Conservation (phyloP, 35 echinoderm and acorn worm genomes). For the Heliocidaris tuberculata region DNA sequence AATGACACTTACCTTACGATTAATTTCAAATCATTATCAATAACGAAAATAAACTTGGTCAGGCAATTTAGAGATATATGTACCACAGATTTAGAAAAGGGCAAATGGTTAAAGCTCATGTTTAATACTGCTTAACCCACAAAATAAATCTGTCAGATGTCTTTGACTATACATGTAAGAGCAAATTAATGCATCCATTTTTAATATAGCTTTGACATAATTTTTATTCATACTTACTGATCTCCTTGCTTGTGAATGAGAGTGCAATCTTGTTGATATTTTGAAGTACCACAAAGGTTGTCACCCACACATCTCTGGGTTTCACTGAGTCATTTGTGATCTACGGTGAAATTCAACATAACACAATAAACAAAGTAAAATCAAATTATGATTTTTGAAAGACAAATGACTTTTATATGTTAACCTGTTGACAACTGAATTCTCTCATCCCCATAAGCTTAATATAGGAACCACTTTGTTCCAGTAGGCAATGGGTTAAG, state of each 20-base stretch:
- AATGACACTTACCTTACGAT: too few species aligned
- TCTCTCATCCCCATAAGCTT: too few species aligned
- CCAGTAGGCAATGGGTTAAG: too few species aligned
- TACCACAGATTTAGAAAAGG: too few species aligned
- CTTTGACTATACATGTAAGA: too few species aligned
- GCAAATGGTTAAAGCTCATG: not conserved
- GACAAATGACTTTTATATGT: not conserved
- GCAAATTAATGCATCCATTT: too few species aligned
- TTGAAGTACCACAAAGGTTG: conserved; percentile 90
- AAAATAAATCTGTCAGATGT: not conserved
- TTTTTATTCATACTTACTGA: conserved; percentile 52
- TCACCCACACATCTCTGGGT: conserved; percentile 96
- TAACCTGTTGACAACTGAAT: too few species aligned
- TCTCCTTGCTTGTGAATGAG: conserved; percentile 97
- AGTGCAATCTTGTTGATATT: conserved; percentile 97
- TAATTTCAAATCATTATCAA: too few species aligned
- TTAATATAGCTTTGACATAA: too few species aligned
- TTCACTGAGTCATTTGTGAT: conserved; percentile 92
- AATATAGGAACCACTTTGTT: too few species aligned
- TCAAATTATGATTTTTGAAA: not conserved
- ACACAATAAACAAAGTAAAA: not conserved
- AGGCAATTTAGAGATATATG: too few species aligned
- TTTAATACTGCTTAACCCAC: not conserved
- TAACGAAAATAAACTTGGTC: too few species aligned
- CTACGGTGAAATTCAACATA: conserved; percentile 35